phyloP scores from a whole-genome alignment of 2,888 invertebrate species.

The Papilio demoleus region DNA sequence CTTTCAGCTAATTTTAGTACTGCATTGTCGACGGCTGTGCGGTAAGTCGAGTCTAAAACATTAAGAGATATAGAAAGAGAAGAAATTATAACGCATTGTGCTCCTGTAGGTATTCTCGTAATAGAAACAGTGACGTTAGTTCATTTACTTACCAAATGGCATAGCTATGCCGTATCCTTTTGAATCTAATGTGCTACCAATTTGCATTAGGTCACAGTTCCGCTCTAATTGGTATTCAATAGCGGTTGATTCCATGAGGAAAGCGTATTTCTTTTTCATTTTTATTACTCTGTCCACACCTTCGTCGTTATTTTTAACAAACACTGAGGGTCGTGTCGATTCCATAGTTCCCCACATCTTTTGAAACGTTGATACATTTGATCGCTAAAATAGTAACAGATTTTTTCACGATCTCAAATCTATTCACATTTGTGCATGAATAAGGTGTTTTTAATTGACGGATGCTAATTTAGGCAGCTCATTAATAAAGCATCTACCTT shows the following conservation, averaged over 20 bases:
- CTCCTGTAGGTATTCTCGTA: neutral
- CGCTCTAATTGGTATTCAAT: conserved; percentile 96
- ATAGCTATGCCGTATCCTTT: conserved; percentile 97
- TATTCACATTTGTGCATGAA: too few relatives aligned
- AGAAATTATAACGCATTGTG: neutral
- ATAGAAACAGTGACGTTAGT: neutral
- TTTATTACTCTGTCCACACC: conserved; percentile 93
- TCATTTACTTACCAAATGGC: conserved; percentile 88
- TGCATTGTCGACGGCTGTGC: conserved; percentile 92
- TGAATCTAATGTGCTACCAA: conserved; percentile 90
- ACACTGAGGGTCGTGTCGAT: conserved; percentile 91
- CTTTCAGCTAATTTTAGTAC: conserved; percentile 95
- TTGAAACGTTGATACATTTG: conserved; percentile 94
- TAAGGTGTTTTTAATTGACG: too few relatives aligned
- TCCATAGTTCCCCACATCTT: conserved; percentile 97
- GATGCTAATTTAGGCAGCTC: too few relatives aligned
- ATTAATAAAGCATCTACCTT: too few relatives aligned
- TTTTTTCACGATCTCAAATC: neutral
- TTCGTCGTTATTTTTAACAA: conserved; percentile 91
- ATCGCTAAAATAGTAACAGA: conserved; percentile 84
- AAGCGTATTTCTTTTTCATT: conserved; percentile 93
- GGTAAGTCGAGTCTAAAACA: conserved; percentile 86
- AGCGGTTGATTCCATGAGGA: conserved; percentile 97
- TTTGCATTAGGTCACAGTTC: conserved; percentile 92
- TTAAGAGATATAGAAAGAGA: neutral